phyloP scores from a whole-genome alignment of 2,797 vertebrate genomes.

The Podarcis siculus region DNA sequence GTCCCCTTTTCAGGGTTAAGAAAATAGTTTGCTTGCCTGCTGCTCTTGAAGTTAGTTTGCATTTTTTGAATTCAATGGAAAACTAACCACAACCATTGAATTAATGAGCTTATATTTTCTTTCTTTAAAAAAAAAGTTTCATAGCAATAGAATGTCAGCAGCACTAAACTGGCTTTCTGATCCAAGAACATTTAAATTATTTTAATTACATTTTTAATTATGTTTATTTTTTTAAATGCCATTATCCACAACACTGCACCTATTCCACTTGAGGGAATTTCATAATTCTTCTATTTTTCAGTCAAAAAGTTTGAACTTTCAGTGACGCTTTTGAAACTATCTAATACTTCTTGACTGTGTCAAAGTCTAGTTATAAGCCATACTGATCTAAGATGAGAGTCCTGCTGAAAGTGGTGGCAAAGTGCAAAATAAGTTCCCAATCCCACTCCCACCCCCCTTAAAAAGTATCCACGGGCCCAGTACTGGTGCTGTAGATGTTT shows the following conservation, averaged over 20 bases:
- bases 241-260: background rate
- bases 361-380: background rate
- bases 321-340: background rate
- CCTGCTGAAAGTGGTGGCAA: background rate
- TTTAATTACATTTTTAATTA: background rate
- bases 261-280: background rate
- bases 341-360: background rate
- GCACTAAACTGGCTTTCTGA: background rate
- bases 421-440: background rate
- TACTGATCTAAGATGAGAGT: background rate
- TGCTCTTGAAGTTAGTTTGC: background rate
- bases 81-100: background rate
- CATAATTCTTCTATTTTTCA: slow-evolving; percentile 7
- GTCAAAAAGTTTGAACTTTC: background rate
- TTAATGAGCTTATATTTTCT: background rate
- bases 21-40: too few relatives aligned
- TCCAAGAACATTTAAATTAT: background rate
- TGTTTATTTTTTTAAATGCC: background rate
- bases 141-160: background rate
- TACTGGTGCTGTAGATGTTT: background rate
- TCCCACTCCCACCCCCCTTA: background rate
- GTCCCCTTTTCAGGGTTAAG: too few relatives aligned
- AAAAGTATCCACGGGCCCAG: background rate
- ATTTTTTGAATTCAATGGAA: background rate
- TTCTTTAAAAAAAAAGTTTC: background rate